Evolutionary conservation across 2,113 vertebrate genomes (phyloP).

Genomic region (Reinhardtius hippoglossoides): DNA sequence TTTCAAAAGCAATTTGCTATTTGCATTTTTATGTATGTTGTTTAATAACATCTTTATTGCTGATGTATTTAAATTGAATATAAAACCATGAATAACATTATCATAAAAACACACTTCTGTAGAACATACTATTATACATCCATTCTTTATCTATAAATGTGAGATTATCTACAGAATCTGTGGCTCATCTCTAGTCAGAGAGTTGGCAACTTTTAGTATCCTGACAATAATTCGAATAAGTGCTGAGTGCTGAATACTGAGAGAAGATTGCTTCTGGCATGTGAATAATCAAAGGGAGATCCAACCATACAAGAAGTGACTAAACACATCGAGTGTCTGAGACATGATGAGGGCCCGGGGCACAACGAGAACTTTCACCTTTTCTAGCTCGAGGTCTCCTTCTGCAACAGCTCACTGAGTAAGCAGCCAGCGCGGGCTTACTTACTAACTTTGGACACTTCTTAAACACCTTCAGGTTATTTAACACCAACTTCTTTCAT

Average conservation of each 20-base stretch:
- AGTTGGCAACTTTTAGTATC: not conserved
- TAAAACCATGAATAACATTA: too few relatives aligned
- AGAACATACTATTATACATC: not conserved
- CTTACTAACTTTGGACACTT: conserved; percentile 7
- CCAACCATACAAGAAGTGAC: conserved; percentile 22
- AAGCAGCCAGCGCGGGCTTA: not conserved
- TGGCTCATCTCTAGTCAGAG: not conserved
- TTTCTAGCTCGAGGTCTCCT: not conserved
- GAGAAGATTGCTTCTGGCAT: not conserved
- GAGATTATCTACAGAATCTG: not conserved
- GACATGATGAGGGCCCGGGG: conserved; percentile 13
- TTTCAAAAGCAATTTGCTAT: not conserved
- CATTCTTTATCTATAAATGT: not conserved
- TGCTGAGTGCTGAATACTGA: not conserved
- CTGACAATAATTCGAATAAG: not conserved
- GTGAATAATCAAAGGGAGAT: conserved; percentile 1
- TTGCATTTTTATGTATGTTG: not conserved
- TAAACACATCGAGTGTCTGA: conserved; percentile 3
- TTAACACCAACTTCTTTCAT: not conserved
- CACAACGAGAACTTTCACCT: not conserved
- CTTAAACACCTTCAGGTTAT: conserved; percentile 9
- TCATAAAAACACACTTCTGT: too few relatives aligned
- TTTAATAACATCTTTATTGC: not conserved
- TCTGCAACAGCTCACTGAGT: conserved; percentile 4
- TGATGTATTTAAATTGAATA: too few relatives aligned